Evolutionary conservation across 2,888 invertebrate species (phyloP), one percentile per base, ranked within the genome.

Genomic region (Tyria jacobaeae): DNA sequence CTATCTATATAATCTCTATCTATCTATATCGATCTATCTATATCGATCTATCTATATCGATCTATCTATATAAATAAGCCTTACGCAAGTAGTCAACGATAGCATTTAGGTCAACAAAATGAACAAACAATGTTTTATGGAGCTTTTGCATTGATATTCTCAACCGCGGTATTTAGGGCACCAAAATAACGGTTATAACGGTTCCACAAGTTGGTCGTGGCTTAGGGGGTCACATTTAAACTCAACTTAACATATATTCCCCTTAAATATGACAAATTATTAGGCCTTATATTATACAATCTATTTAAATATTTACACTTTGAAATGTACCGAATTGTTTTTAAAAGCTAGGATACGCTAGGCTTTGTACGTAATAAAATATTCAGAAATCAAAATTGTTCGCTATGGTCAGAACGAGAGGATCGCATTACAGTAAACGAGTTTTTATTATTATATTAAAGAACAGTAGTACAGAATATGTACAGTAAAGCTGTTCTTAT

Each of bases 311-410:
- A 62, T 54, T 76, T 71, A 77, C 68, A 68, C 66, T 63, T 56
- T 62, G 34, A 21, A 62, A 53, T 56, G 57, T 66, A 53, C 60
- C 57, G 39, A 55, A 64, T 62, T 58, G 54, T 69, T 62, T 60
- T 39, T 21, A n/a, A 50, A 56, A 27, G 50, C 47, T 63, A 47
- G 49, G 41, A 60, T n/a, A n/a, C n/a, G n/a, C n/a, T n/a, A n/a
- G n/a, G 53, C 41, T 62, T 59, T 64, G 52, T 50, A 44, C 61
- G 56, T 51, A 61, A 68, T 66, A 55, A 70, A 70, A 64, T 68
- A 71, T 77, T 66, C 58, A 59, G 60, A 68, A 76, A 64, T 62
- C 62, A 25, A 62, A 60, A 62, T 67, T 67, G 54, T 52, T 15
- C 34, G 53, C 25, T 27, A 49, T 44, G 39, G 62, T 47, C 49